Conservation (phyloP, 64 coral and sea anemone species). For the Pachyseris speciosa region DNA sequence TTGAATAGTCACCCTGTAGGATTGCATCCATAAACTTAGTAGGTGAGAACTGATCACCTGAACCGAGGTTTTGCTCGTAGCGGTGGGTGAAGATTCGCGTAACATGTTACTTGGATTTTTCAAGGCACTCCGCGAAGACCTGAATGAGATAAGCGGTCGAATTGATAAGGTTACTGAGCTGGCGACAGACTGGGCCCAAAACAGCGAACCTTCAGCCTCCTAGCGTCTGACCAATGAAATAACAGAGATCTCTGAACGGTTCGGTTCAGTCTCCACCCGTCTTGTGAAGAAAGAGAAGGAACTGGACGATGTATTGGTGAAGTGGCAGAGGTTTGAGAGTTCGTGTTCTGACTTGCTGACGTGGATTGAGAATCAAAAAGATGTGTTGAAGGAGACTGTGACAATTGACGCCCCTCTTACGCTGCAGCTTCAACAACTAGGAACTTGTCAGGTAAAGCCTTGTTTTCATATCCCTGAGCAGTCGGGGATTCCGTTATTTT, state of each 20-base stretch:
- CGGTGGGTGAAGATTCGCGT: no score
- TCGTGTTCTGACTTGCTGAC: slow-evolving; percentile 67
- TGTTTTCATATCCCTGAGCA: not conserved
- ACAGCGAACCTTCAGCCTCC: slow-evolving; percentile 79
- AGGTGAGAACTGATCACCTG: no score
- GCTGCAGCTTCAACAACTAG: slow-evolving; percentile 69
- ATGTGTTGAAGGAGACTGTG: slow-evolving; percentile 61
- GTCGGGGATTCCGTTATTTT: no score
- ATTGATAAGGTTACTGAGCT: slow-evolving; percentile 77
- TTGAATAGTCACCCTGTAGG: no score
- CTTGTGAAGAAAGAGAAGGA: slow-evolving; percentile 60
- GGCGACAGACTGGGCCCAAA: slow-evolving; percentile 76
- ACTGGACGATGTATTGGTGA: slow-evolving; percentile 50
- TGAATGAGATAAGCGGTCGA: slow-evolving; percentile 69
- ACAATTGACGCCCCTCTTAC: slow-evolving; percentile 67
- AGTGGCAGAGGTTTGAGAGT: slow-evolving; percentile 81
- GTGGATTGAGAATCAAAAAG: slow-evolving; percentile 84
- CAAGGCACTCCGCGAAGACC: slow-evolving; percentile 56
- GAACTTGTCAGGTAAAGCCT: slow-evolving; percentile 65
- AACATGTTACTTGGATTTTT: not conserved
- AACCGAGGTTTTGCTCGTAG: no score
- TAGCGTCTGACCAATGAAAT: slow-evolving; percentile 69
- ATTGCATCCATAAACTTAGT: no score
- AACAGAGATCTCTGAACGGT: slow-evolving; percentile 56
- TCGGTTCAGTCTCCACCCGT: slow-evolving; percentile 9